Conservation (phyloP, 2,113 vertebrate genomes). For the Anguilla rostrata region DNA sequence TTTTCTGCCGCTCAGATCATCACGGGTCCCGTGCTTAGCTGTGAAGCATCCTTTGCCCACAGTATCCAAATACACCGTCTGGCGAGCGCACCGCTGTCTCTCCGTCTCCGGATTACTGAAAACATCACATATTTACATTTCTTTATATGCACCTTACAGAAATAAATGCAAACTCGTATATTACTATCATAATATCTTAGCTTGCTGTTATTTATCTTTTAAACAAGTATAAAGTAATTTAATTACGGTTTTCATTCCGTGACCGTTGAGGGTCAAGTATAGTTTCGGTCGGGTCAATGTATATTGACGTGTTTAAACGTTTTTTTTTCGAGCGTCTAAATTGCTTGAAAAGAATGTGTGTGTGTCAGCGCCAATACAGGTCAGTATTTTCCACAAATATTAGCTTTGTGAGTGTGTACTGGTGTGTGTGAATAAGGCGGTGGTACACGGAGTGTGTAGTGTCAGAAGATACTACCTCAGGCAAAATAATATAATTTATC, state of each 20-base stretch:
- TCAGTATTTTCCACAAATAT: constrained; percentile 65
- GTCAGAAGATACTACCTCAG: neutral
- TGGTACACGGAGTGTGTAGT: constrained; percentile 2
- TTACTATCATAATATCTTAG: neutral
- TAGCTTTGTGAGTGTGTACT: constrained; percentile 23
- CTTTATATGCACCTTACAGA: constrained; percentile 11
- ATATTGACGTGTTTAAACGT: constrained; percentile 80
- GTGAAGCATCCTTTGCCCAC: constrained; percentile 59
- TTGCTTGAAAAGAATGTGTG: constrained; percentile 78
- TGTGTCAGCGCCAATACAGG: constrained; percentile 76
- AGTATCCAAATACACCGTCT: constrained; percentile 65
- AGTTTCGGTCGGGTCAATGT: constrained; percentile 67
- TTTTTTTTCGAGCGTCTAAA: constrained; percentile 73
- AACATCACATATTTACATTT: constrained; percentile 5
- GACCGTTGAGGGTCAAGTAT: constrained; percentile 24
- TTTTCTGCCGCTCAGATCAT: constrained; percentile 45
- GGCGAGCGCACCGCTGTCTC: constrained; percentile 58
- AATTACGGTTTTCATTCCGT: constrained; percentile 9
- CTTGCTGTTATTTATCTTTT: constrained; percentile 7
- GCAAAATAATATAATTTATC: neutral
- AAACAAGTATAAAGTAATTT: constrained; percentile 20
- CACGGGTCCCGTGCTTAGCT: constrained; percentile 54
- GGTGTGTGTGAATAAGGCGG: constrained; percentile 24
- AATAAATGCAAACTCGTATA: constrained; percentile 20
- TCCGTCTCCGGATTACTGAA: constrained; percentile 13